phyloP scores from a whole-genome alignment of 2,888 invertebrate species.

The Exocentrus adspersus region DNA sequence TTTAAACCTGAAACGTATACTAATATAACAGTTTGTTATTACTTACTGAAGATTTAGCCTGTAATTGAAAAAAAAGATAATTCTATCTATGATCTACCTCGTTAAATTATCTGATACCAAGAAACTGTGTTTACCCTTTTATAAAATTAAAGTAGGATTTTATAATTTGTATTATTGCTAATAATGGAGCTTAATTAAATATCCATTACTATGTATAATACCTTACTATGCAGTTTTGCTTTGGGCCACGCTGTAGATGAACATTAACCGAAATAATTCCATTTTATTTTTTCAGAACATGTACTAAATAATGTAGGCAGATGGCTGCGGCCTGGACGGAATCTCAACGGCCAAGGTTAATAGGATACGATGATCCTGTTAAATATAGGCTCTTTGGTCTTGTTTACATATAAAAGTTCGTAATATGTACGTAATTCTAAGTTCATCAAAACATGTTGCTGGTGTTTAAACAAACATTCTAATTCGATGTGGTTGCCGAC shows the following conservation, averaged over 20 bases:
- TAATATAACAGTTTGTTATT: no score
- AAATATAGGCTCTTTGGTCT: conserved; percentile 17
- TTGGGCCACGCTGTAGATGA: background rate
- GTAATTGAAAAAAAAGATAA: no score
- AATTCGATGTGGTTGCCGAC: background rate
- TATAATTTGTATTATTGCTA: no score
- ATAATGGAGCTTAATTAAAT: no score
- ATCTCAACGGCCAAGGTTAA: conserved; percentile 23
- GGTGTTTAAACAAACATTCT: background rate
- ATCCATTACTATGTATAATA: no score
- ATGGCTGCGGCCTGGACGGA: conserved; percentile 12
- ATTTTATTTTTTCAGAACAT: background rate
- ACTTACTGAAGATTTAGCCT: no score
- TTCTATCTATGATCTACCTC: no score
- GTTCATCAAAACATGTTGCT: conserved; percentile 15
- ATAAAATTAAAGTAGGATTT: no score
- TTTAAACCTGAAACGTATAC: no score
- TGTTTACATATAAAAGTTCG: conserved; percentile 15
- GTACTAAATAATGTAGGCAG: conserved; percentile 14
- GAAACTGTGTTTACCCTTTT: no score
- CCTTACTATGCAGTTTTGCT: background rate
- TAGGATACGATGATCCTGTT: conserved; percentile 23
- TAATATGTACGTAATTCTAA: conserved; percentile 6
- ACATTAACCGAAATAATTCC: conserved; percentile 3
- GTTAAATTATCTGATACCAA: no score